Evolutionary conservation across 2,797 vertebrate genomes (phyloP), one percentile per base, ranked within the genome.

Genomic region (Sebastes hubbsi): DNA sequence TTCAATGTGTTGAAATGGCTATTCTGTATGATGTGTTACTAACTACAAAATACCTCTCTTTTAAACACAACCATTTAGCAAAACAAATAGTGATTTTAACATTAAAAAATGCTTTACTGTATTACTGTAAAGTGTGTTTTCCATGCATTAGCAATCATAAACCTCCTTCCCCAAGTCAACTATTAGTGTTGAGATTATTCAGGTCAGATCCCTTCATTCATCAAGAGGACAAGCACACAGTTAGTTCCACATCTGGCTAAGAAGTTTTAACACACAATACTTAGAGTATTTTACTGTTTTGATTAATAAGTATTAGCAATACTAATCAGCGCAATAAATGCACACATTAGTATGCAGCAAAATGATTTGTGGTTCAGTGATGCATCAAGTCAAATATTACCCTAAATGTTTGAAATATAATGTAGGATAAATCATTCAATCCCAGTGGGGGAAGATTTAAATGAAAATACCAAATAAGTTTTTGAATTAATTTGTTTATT

Each of bases 201-300:
- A 27, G 0, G 22, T 30, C 2, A 22, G 49, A 76, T 78, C 63
- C 56, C 29, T 73, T 22, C 27, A 77, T 77, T 81, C 49, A 74
- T 72, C 76, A 77, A 79, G 36, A 38, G 4, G 36, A 38, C 72
- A 83, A 52, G 49, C 55, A 36, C 34, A 78, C 42, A 83, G 46
- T 76, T 49, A 20, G 46, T 60, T 36, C 0, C 27, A 66, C 38
- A 38, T 70, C 36, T 60, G 34, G 38, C 65, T 52, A 29, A 52
- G 58, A 59, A 56, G 20, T 4, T 36, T 27, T 71, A 14, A 67
- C 36, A 58, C 6, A 22, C 12, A 46, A 22, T 54, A 38, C 6
- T 10, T 16, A 30, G 4, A 25, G 12, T 30, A 34, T 4, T n/a
- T 29, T 12, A 52, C 4, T 24, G 30, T 36, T 16, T 36, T 36